These are phyloP conservation scores for Thalassarche chlororhynchos DNA, from an alignment of 2,113 vertebrate genomes.

Conservation along the genomic window DNA sequence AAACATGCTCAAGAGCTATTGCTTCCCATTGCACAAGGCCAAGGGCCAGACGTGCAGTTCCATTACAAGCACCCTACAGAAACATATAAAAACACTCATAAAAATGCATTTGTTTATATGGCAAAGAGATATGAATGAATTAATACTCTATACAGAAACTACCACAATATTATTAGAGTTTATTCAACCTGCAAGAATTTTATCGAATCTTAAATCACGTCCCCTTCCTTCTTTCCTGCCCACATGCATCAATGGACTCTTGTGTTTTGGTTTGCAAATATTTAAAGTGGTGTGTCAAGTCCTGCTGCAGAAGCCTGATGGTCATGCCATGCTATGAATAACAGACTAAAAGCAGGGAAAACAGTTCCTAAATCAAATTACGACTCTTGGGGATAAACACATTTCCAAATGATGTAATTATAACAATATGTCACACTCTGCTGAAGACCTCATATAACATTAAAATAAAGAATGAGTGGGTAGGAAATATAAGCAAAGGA, in stretches of 20 bases:
- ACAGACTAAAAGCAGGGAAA: slow-evolving; percentile 68
- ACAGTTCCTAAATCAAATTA: slow-evolving; percentile 74
- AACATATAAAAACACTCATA: slow-evolving; percentile 39
- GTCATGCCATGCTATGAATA: slow-evolving; percentile 67
- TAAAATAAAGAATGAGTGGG: slow-evolving; percentile 67
- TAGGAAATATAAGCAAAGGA: slow-evolving; percentile 69
- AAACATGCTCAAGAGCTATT: slow-evolving; percentile 43
- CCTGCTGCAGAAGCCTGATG: slow-evolving; percentile 47
- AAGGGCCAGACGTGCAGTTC: slow-evolving; percentile 2
- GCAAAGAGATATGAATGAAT: slow-evolving; percentile 48
- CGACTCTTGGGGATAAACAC: slow-evolving; percentile 68
- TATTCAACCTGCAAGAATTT: slow-evolving; percentile 69
- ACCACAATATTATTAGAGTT: slow-evolving; percentile 63
- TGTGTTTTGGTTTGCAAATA: slow-evolving; percentile 56
- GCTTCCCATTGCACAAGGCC: slow-evolving; percentile 39
- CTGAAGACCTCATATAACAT: slow-evolving; percentile 71
- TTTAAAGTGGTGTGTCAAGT: slow-evolving; percentile 64
- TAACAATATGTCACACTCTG: slow-evolving; percentile 71
- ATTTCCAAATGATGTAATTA: slow-evolving; percentile 73
- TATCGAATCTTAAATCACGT: slow-evolving; percentile 72
- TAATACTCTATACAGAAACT: slow-evolving; percentile 45
- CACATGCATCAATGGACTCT: slow-evolving; percentile 52
- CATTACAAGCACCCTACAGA: slow-evolving; percentile 50
- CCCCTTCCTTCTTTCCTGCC: slow-evolving; percentile 14
- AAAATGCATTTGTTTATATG: slow-evolving; percentile 61